phyloP scores from a whole-genome alignment of 2,888 invertebrate genomes.

The Piscicola geometra region DNA sequence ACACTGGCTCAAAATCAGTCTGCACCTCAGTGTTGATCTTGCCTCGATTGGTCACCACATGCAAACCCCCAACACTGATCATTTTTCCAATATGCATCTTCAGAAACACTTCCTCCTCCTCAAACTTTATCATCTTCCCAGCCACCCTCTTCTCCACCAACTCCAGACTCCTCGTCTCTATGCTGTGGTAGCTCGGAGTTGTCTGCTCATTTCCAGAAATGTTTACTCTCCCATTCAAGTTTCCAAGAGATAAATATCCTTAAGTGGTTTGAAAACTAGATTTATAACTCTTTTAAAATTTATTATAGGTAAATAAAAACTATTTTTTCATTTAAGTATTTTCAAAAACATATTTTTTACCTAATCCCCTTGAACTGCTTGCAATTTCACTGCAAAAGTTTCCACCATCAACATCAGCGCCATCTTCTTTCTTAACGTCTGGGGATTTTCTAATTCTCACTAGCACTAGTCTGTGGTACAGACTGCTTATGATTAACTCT shows the following conservation, averaged over 20 bases:
- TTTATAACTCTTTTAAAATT: not conserved
- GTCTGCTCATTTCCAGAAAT: not conserved
- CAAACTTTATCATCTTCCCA: conserved; percentile 6
- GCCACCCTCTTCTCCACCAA: not conserved
- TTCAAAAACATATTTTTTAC: conserved; percentile 16
- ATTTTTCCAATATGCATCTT: conserved; percentile 38
- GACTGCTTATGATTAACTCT: conserved; percentile 42
- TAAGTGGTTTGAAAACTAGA: not conserved
- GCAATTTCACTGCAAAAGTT: not conserved
- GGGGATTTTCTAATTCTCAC: conserved; percentile 37
- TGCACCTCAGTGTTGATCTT: conserved; percentile 37
- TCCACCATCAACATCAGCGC: not conserved
- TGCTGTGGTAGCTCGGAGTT: conserved; percentile 12
- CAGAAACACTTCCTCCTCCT: conserved; percentile 34
- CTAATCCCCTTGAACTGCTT: conserved; percentile 16
- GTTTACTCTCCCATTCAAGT: not conserved
- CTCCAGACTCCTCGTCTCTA: conserved; percentile 30
- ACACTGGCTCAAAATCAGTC: conserved; percentile 38
- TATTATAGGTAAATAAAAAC: conserved; percentile 6
- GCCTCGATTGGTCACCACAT: conserved; percentile 33
- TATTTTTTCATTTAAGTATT: not conserved
- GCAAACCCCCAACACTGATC: conserved; percentile 40
- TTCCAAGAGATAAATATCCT: conserved; percentile 35
- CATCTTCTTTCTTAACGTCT: not conserved
- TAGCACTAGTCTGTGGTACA: conserved; percentile 42